A percentile compares a stretch with the other conserved stretches of the same genome.
Conservation (phyloP, 2,113 vertebrate genomes). For the Microcebus jonahi region DNA sequence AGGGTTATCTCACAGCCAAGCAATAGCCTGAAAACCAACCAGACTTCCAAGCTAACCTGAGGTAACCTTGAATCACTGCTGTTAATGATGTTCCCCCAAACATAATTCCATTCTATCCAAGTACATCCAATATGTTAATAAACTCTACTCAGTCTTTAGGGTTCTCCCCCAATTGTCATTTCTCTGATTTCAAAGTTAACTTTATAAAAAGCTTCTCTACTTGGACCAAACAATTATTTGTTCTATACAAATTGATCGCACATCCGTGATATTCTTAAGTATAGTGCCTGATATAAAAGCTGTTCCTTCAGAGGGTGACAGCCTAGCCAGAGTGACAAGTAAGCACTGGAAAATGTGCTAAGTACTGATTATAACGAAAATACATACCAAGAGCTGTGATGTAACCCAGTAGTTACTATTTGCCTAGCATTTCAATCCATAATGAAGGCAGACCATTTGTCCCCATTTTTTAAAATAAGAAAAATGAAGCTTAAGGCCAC, state of each 20-base stretch:
- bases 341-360: neutral
- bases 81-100: neutral
- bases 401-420: neutral
- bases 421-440: neutral
- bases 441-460: neutral
- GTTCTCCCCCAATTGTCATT: neutral
- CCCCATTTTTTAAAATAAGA: neutral
- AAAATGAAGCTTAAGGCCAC: neutral
- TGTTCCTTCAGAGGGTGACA: neutral
- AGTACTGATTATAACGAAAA: neutral
- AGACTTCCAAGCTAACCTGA: neutral
- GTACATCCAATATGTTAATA: neutral
- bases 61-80: neutral
- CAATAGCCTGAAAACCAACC: neutral
- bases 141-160: neutral
- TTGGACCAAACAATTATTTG: neutral
- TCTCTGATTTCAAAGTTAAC: neutral
- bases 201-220: neutral
- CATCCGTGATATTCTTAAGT: neutral
- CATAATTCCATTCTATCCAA: neutral
- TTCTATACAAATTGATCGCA: neutral
- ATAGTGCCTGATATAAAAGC: neutral
- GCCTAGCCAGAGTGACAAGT: neutral
- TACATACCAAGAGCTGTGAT: neutral
- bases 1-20: too few species aligned